Evolutionary conservation across 37 sponge, comb jelly and placozoan genomes (phyloP).

Genomic region (Amphimedon queenslandica): DNA sequence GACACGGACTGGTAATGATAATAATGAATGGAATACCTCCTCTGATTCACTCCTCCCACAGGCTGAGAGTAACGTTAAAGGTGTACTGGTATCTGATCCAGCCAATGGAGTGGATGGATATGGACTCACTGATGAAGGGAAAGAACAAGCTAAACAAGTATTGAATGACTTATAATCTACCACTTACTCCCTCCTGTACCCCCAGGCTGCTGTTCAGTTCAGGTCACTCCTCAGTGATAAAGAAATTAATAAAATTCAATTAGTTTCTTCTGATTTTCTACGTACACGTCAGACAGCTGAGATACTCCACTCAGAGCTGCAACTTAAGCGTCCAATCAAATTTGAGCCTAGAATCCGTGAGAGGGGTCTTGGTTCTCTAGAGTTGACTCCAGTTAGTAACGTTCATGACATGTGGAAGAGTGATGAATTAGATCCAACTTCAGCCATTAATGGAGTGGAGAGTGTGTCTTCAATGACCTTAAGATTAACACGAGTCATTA

Average conservation of each 20-base stretch:
- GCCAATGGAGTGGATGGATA: conserved; percentile 17
- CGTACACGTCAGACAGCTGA: conserved; percentile 26
- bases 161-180: not conserved
- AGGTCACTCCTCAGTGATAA: conserved; percentile 1
- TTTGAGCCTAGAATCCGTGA: conserved; percentile 3
- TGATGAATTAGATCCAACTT: conserved; percentile 17
- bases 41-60: not conserved
- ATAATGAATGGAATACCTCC: not conserved
- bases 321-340: conserved; percentile 1
- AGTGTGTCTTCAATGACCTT: conserved; percentile 13
- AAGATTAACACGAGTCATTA: conserved; percentile 9
- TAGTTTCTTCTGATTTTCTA: conserved; percentile 21
- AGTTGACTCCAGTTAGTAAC: not conserved
- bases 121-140: conserved; percentile 56
- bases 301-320: conserved; percentile 3
- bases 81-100: conserved; percentile 29
- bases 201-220: conserved; percentile 24
- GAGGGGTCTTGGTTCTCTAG: conserved; percentile 13
- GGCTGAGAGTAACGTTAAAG: conserved; percentile 30
- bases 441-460: conserved; percentile 9
- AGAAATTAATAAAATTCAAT: not conserved
- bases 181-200: not conserved
- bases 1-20: conserved; percentile 21
- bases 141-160: conserved; percentile 28
- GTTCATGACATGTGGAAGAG: not conserved